phyloP scores from a whole-genome alignment of 1,140 invertebrate genomes.

The Caerostris extrusa region DNA sequence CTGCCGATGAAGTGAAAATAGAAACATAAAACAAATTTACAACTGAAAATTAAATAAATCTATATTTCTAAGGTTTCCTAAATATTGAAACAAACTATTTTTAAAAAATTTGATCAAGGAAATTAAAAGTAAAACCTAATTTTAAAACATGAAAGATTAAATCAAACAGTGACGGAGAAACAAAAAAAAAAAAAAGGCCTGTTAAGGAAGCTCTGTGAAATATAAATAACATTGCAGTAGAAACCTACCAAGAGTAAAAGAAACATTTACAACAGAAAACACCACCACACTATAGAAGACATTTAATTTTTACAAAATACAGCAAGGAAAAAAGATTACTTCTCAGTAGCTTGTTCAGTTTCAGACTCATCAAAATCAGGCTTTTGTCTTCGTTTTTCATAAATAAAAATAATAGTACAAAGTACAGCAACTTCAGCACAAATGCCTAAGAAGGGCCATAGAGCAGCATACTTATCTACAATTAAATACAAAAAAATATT shows the following conservation, averaged over 20 bases:
- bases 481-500: background rate
- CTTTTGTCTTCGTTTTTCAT: slow-evolving; percentile 96
- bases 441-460: slow-evolving; percentile 96
- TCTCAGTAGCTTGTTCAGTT: slow-evolving; percentile 91
- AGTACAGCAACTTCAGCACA: slow-evolving; percentile 95
- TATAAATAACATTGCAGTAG: too few species aligned
- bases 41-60: too few species aligned
- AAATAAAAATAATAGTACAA: slow-evolving; percentile 96
- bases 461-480: slow-evolving; percentile 90
- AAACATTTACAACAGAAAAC: background rate
- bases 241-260: too few species aligned
- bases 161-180: background rate
- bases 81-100: too few species aligned
- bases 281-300: background rate
- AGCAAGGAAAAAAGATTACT: slow-evolving; percentile 83
- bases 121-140: background rate
- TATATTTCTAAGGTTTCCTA: too few species aligned
- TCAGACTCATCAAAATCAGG: slow-evolving; percentile 95
- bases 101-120: too few species aligned
- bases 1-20: too few species aligned
- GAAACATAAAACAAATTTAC: too few species aligned
- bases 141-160: background rate
- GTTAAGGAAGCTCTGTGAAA: too few species aligned
- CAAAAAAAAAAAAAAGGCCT: background rate
- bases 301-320: background rate